Percentiles rank a stretch among this genome's conserved stretches.
Conservation (phyloP, 1,140 invertebrate genomes). For the Onthophagus taurus region DNA sequence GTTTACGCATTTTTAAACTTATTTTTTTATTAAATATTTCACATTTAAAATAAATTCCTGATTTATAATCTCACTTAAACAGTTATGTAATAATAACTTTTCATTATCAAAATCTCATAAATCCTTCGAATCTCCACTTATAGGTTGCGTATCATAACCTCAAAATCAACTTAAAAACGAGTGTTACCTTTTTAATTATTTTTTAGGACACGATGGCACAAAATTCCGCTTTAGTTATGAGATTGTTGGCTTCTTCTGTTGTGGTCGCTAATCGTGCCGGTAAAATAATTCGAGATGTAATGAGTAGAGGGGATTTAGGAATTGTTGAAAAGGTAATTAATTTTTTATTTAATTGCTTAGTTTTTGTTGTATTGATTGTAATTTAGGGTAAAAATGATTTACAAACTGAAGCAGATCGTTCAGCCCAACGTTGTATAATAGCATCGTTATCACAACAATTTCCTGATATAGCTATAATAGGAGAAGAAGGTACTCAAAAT, state of each 20-base stretch:
- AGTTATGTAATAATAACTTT: no score
- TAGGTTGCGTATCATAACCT: no score
- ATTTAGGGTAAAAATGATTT: constrained; percentile 81
- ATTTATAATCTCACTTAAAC: no score
- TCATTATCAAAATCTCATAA: no score
- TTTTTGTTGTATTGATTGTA: constrained; percentile 1
- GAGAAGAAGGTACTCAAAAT: constrained; percentile 71
- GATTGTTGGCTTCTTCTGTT: constrained; percentile 66
- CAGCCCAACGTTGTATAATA: constrained; percentile 87
- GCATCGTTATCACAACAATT: constrained; percentile 74
- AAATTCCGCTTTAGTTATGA: constrained; percentile 50
- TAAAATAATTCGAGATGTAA: constrained; percentile 81
- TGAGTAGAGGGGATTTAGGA: constrained; percentile 77
- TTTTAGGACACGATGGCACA: constrained; percentile 41
- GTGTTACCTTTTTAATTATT: no score
- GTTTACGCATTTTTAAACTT: no score
- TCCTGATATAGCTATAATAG: constrained; percentile 81
- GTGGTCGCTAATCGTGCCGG: constrained; percentile 72
- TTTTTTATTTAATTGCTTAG: background rate
- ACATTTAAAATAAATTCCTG: no score
- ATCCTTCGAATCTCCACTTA: no score
- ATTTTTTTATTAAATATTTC: no score
- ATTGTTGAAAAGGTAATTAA: constrained; percentile 77
- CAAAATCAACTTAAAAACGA: no score
- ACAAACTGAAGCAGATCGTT: constrained; percentile 95